A percentile compares a stretch with the other conserved stretches of the same genome.
Conservation (phyloP, 2,113 vertebrate genomes). For the Macroglossus sobrinus region DNA sequence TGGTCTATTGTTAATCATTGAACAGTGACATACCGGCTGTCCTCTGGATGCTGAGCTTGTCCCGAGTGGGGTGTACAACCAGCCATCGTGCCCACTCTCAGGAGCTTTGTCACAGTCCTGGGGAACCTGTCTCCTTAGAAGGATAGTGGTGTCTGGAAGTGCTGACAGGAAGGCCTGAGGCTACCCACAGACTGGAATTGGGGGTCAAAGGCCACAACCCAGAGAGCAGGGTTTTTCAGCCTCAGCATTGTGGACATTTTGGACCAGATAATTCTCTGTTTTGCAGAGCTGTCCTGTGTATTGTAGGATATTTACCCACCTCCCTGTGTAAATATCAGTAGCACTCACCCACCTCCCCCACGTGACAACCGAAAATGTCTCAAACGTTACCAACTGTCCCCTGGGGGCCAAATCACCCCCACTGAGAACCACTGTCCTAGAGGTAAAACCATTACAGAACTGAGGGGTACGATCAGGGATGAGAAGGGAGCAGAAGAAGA, state of each 20-base stretch:
- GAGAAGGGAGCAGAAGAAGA: not conserved
- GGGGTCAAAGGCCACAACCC: not conserved
- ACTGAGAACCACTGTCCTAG: not conserved
- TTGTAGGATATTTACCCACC: not conserved
- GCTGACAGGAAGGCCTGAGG: not conserved
- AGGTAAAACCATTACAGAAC: not conserved
- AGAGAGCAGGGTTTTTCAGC: not conserved
- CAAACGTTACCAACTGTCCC: not conserved
- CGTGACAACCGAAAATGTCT: not conserved
- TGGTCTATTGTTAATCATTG: not conserved
- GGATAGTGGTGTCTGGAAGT: not conserved
- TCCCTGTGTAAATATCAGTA: not conserved
- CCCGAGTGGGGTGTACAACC: not conserved
- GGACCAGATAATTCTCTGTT: not conserved
- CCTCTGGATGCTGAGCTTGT: not conserved
- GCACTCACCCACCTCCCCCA: not conserved
- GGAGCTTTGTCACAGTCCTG: not conserved
- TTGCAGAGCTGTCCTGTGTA: not conserved
- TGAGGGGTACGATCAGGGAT: not conserved
- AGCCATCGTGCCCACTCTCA: not conserved
- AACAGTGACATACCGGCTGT: rapidly evolving
- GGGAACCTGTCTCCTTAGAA: not conserved
- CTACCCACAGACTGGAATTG: not conserved
- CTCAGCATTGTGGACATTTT: not conserved
- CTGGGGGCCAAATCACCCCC: not conserved